These are phyloP conservation scores for Cololabis saira DNA, from an alignment of 2,113 vertebrate species.

Conservation along the genomic window DNA sequence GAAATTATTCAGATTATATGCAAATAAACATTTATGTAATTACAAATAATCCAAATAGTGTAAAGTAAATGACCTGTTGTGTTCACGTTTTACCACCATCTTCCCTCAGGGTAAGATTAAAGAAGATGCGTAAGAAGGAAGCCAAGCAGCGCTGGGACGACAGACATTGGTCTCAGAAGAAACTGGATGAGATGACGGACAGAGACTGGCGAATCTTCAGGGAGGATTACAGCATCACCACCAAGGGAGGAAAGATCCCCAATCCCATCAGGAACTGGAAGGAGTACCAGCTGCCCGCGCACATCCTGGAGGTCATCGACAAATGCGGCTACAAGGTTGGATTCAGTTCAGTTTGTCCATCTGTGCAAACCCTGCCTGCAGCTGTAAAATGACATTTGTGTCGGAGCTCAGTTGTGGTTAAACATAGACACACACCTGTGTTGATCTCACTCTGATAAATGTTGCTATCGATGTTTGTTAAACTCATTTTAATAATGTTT, in stretches of 20 bases:
- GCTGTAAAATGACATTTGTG: too few species aligned
- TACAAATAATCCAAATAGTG: too few species aligned
- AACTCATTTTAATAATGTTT: background rate
- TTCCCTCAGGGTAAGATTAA: conserved; percentile 85
- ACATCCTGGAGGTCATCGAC: conserved; percentile 98
- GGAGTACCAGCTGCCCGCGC: conserved; percentile 91
- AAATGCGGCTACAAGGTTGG: conserved; percentile 97
- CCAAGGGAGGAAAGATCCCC: conserved; percentile 98
- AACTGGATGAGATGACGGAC: conserved; percentile 98
- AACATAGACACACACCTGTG: too few species aligned
- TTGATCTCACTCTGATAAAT: background rate
- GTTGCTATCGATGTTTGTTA: too few species aligned
- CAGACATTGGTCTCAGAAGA: conserved; percentile 98
- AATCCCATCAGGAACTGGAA: conserved; percentile 99
- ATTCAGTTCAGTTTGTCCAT: background rate
- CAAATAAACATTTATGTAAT: too few species aligned
- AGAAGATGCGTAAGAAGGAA: conserved; percentile 96
- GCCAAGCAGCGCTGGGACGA: conserved; percentile 99
- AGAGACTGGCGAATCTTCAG: conserved; percentile 98
- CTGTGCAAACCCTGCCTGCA: background rate
- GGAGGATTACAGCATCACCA: conserved; percentile 98
- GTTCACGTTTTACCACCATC: background rate
- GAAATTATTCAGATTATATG: background rate
- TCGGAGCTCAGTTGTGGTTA: too few species aligned
- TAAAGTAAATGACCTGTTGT: too few species aligned